Conservation (phyloP, 2,797 vertebrate genomes). For the Bovichtus variegatus region DNA sequence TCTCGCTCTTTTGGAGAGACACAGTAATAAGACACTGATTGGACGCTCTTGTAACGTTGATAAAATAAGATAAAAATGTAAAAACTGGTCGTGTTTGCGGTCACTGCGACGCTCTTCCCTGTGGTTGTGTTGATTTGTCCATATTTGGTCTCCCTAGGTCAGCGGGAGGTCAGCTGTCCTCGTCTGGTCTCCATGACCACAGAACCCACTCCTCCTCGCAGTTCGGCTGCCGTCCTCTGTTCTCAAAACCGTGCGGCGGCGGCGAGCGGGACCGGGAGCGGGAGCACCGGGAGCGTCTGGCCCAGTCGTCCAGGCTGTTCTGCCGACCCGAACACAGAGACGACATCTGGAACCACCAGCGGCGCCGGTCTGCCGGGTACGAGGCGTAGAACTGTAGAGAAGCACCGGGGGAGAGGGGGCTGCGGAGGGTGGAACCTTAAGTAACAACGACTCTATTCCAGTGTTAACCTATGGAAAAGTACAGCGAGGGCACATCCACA, state of each 20-base stretch:
- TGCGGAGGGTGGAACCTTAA: neutral
- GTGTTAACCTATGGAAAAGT: conserved; percentile 54
- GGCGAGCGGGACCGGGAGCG: conserved; percentile 50
- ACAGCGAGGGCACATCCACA: neutral
- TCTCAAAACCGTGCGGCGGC: conserved; percentile 29
- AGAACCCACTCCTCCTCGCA: conserved; percentile 66
- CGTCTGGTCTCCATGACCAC: conserved; percentile 66
- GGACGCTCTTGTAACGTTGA: neutral
- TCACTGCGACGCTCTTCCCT: neutral
- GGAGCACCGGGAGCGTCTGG: conserved; percentile 73
- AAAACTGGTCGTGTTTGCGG: neutral
- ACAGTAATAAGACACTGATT: neutral
- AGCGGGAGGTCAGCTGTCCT: conserved; percentile 74
- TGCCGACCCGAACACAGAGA: conserved; percentile 81
- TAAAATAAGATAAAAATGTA: no score
- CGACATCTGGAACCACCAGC: conserved; percentile 81
- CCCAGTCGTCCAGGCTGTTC: conserved; percentile 79
- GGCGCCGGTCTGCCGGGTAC: conserved; percentile 72
- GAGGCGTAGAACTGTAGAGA: conserved; percentile 61
- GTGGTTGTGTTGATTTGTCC: neutral
- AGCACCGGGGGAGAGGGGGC: neutral
- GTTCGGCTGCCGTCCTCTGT: conserved; percentile 33
- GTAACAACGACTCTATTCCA: conserved; percentile 12
- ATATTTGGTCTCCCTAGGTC: conserved; percentile 63
- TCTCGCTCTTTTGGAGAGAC: no score